These are phyloP conservation scores for Enteromius fasciolatus DNA, from an alignment of 2,797 vertebrate genomes.

Conservation along the genomic window DNA sequence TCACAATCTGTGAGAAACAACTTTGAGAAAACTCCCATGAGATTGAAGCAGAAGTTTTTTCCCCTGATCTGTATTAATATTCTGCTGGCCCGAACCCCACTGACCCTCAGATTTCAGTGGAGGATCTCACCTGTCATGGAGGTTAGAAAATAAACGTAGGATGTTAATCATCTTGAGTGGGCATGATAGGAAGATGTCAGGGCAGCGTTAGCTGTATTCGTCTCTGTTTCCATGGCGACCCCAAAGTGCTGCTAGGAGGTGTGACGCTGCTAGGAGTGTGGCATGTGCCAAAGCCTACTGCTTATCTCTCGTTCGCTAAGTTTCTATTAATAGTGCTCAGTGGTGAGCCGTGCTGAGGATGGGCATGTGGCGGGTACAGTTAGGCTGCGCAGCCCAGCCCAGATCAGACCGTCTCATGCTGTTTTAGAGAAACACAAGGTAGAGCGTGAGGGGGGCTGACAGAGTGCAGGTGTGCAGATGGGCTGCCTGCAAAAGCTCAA, in stretches of 20 bases:
- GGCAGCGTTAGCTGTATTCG: constrained; percentile 69
- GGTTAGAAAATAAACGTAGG: background rate
- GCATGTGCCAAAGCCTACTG: constrained; percentile 68
- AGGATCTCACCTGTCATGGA: background rate
- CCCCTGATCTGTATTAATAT: background rate
- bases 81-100: background rate
- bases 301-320: constrained; percentile 45
- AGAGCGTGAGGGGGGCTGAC: constrained; percentile 9
- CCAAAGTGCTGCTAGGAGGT: constrained; percentile 71
- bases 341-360: constrained; percentile 52
- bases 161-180: constrained; percentile 49
- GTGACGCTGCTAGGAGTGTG: constrained; percentile 72
- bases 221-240: constrained; percentile 82
- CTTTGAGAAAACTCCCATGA: background rate
- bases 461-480: constrained; percentile 47
- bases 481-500: constrained; percentile 9
- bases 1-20: background rate
- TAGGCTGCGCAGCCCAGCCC: constrained; percentile 23
- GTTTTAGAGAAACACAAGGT: constrained; percentile 18
- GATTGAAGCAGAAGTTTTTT: background rate
- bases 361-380: constrained; percentile 56
- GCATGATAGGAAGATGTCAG: constrained; percentile 49
- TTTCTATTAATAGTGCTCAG: constrained; percentile 61
- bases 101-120: background rate
- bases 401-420: constrained; percentile 25